phyloP scores from a whole-genome alignment of 2,113 vertebrate genomes.

The Suricata suricatta region DNA sequence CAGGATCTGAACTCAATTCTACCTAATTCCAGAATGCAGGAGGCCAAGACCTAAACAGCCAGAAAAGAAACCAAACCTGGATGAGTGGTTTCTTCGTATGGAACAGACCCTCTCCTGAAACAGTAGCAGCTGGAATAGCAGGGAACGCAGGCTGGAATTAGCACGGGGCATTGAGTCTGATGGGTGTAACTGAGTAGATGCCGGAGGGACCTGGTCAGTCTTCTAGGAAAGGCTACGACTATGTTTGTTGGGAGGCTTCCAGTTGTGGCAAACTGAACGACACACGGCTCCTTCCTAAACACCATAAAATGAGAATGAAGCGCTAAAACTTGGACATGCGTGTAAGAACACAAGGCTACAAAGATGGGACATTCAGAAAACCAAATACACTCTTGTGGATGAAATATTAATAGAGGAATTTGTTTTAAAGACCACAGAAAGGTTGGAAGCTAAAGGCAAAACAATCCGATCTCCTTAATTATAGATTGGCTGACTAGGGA shows the following conservation, averaged over 20 bases:
- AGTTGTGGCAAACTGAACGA: not conserved
- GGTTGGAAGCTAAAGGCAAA: not conserved
- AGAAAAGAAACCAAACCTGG: not conserved
- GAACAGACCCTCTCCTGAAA: not conserved
- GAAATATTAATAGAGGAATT: not conserved
- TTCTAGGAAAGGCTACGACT: not conserved
- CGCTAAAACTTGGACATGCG: not conserved
- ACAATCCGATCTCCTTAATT: not conserved
- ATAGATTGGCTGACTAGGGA: not conserved
- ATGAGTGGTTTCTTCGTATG: not conserved
- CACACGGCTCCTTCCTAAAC: not conserved
- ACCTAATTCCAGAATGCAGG: not conserved
- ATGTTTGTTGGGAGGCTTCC: not conserved
- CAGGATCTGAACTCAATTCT: not conserved
- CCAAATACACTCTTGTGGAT: not conserved
- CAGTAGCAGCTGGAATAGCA: not conserved
- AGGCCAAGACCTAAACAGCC: not conserved
- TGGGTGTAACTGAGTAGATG: not conserved
- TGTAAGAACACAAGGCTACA: not conserved
- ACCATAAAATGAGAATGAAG: not conserved
- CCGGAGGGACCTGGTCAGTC: not conserved
- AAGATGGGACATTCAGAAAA: not conserved
- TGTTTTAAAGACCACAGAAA: constrained; percentile 34
- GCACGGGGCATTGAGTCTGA: not conserved
- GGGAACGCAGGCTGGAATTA: not conserved